Evolutionary conservation across 2,113 vertebrate genomes (phyloP), one percentile per base, ranked within the genome.

Genomic region (Hemicordylus capensis): DNA sequence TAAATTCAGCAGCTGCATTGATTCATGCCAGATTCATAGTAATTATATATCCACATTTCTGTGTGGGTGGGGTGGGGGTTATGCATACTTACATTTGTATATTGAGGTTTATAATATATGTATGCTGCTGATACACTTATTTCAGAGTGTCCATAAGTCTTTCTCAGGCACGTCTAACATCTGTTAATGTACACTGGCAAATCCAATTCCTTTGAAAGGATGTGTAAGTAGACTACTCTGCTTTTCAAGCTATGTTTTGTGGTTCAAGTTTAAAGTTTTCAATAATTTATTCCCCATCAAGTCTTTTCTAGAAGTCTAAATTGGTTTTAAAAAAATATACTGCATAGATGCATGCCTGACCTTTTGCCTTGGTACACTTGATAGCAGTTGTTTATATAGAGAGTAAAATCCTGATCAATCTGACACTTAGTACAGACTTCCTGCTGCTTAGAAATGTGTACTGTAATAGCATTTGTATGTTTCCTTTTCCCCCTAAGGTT

Each of bases 391-490:
- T 95, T 96, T 95, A 90, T 93, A 86, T 90, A 90, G 77, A 89
- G 91, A 93, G 86, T 91, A 91, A 90, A 94, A 90, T 87, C 56
- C 83, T 91, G 94, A 96, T 96, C 95, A 93, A 91, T 96, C 94
- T 96, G 95, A 96, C 95, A 95, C 96, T 96, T 95, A 95, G 87
- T 89, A 44, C 91, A 88, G 93, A 70, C 92, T 94, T 94, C 94
- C 94, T 84, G 92, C 95, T 95, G 95, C 89, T 96, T 93, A 85
- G 76, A 95, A 95, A 95, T 91, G 86, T 94, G 94, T 82, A 90
- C 82, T 80, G 78, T 96, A 95, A 95, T 94, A 95, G 93, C 91
- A 93, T 95, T 95, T 96, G 95, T 95, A 89, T 95, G 94, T 95
- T 94, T 93, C 92, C 91, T 89, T 87, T 94, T 44, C 22, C 95